Percentiles rank a stretch among this genome's conserved stretches.
Conservation (phyloP, 35 echinoderm and acorn worm genomes). For the Amphiura filiformis region DNA sequence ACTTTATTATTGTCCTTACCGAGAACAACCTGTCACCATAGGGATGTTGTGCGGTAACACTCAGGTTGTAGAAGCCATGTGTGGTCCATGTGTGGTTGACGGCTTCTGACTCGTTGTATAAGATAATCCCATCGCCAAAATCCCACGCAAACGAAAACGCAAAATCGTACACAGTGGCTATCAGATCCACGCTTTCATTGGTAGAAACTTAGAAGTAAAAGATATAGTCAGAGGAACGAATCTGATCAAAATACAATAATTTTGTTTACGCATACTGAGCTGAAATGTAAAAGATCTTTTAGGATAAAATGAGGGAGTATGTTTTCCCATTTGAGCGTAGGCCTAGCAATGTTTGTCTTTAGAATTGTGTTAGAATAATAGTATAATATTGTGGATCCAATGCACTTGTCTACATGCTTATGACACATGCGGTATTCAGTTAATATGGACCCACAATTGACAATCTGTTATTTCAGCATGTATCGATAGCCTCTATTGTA, state of each 20-base stretch:
- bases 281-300: background rate
- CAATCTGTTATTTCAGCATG: too few species aligned
- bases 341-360: too few species aligned
- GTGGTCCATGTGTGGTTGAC: background rate
- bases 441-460: too few species aligned
- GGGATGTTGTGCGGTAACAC: background rate
- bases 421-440: too few species aligned
- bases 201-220: background rate
- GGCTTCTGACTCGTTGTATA: background rate
- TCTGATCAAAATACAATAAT: background rate
- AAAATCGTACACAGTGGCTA: background rate
- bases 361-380: too few species aligned
- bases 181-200: background rate
- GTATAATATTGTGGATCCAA: too few species aligned
- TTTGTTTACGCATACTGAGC: background rate
- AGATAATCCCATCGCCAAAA: background rate
- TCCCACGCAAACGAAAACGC: constrained; percentile 3
- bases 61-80: constrained; percentile 12
- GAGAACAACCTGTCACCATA: background rate
- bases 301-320: background rate
- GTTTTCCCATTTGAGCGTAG: too few species aligned
- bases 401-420: too few species aligned
- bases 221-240: background rate
- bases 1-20: too few species aligned
- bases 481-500: too few species aligned